phyloP scores from a whole-genome alignment of 2,797 vertebrate species.

The Eurystomus glaucurus region DNA sequence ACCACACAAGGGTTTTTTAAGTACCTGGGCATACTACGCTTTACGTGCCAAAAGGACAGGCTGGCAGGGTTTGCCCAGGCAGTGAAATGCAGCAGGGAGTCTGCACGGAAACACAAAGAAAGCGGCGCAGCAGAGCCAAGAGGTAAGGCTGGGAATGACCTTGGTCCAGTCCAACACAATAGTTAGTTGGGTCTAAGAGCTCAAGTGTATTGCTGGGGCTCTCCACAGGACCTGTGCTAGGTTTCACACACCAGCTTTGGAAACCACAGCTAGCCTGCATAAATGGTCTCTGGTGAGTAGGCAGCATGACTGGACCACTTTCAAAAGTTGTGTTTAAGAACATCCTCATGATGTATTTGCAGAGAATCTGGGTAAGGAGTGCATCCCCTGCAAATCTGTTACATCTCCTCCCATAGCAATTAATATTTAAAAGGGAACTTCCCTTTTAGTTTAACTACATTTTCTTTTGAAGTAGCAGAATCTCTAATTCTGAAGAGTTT shows the following conservation, averaged over 20 bases:
- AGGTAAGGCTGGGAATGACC: neutral
- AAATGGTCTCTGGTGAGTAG: neutral
- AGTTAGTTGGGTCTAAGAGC: neutral
- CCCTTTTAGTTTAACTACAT: neutral
- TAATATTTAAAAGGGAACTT: neutral
- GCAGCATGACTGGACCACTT: neutral
- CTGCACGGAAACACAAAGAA: neutral
- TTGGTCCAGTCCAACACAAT: fast-evolving
- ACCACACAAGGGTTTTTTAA: neutral
- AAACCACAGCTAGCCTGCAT: neutral
- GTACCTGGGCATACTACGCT: fast-evolving
- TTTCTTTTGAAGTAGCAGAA: neutral
- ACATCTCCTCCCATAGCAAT: neutral
- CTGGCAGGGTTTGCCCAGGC: neutral
- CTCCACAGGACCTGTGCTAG: neutral
- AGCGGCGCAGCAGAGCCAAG: fast-evolving
- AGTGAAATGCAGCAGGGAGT: fast-evolving
- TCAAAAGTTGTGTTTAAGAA: neutral
- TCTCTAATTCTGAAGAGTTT: neutral
- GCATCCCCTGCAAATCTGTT: neutral
- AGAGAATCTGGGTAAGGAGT: neutral
- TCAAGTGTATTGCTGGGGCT: neutral
- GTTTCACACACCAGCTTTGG: neutral
- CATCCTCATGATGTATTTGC: neutral
- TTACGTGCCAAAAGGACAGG: neutral